Conservation (phyloP, 2,888 invertebrate species). For the Torymus auratus region DNA sequence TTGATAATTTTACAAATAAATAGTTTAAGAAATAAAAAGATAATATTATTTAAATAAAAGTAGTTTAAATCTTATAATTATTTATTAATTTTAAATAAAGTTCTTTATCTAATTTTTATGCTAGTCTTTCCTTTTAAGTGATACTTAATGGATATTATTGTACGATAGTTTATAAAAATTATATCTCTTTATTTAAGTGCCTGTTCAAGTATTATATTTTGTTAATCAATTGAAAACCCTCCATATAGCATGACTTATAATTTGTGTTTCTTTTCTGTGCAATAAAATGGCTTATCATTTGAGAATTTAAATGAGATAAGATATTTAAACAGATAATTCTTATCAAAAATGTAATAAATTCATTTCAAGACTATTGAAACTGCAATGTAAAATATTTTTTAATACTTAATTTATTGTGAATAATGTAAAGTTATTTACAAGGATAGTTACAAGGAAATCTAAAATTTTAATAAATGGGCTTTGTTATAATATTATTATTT, state of each 20-base stretch:
- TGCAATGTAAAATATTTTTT: not conserved
- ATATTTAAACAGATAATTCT: conserved; percentile 13
- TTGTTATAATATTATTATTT: too few relatives aligned
- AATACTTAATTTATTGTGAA: too few relatives aligned
- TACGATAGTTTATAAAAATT: not conserved
- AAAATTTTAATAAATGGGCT: too few relatives aligned
- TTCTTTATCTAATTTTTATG: too few relatives aligned
- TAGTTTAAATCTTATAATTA: too few relatives aligned
- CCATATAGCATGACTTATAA: conserved; percentile 12
- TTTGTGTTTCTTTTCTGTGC: conserved; percentile 11
- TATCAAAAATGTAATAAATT: not conserved
- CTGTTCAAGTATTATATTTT: not conserved
- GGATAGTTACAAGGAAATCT: too few relatives aligned
- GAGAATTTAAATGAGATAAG: conserved; percentile 9
- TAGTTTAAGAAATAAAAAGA: too few relatives aligned
- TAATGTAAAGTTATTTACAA: too few relatives aligned
- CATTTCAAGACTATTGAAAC: not conserved
- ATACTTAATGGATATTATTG: not conserved
- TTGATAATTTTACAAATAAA: too few relatives aligned
- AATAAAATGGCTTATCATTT: conserved; percentile 18
- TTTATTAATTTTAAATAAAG: too few relatives aligned
- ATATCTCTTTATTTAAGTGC: not conserved
- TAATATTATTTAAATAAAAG: too few relatives aligned
- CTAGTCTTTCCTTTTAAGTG: not conserved
- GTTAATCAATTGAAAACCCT: not conserved